Evolutionary conservation across 2,113 vertebrate species (phyloP), one percentile per base, ranked within the genome.

Genomic region (Thryonomys swinderianus): DNA sequence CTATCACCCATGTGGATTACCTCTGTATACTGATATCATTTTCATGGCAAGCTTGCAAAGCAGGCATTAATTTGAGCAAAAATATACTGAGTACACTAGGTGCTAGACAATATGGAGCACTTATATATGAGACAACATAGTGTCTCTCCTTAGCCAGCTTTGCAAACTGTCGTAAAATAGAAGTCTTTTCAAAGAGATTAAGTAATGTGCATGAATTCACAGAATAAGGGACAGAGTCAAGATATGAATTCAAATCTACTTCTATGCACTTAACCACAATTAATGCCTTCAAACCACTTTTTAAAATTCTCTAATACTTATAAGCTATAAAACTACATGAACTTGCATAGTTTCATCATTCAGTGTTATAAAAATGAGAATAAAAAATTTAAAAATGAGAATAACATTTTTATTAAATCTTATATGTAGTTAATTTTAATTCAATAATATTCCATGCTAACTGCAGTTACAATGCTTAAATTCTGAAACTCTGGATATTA

Each of bases 201-300:
- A 88, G 16, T 71, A 85, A 73, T 86, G 21, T 95, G 69, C n/a
- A 37, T 92, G 78, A 94, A 69, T 90, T 85, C 17, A 88, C 40
- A 96, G 14, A 93, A 67, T 67, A 83, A 71, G 3, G 11, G 20
- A 67, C 2, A 93, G 9, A 82, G n/a, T 48, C 3, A 91, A 37
- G 2, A 87, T 59, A 90, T 0, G 18, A 32, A 91, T 32, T 82
- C 85, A 96, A 91, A 88, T 57, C 40, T 67, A 59, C 57, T 78
- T 10, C 78, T 37, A 88, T 48, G 17, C 14, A 92, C 23, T 69
- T 89, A 83, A 67, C 73, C 40, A 57, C 1, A 48, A 8, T 82
- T 64, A 86, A 3, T 71, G 17, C 11, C 34, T 81, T 18, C 90
- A 76, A 40, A 93, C 23, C 93, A 83, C 30, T 45, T 62, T 71